These are phyloP conservation scores for Adelognathus sp. DNA, from an alignment of 2,888 invertebrate species.

Conservation along the genomic window DNA sequence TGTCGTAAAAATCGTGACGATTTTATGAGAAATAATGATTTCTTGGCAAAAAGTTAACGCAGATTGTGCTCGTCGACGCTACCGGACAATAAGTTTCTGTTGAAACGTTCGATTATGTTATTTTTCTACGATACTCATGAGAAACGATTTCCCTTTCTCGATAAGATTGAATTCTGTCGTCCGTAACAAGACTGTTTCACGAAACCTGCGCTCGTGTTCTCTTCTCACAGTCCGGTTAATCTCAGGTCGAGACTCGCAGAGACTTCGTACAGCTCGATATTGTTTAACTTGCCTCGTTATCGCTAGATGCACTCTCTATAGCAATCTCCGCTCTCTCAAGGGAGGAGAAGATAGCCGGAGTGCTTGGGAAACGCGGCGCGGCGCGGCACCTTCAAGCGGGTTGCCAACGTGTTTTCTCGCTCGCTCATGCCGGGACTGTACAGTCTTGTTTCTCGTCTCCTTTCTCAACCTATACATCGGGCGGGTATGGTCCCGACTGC, in stretches of 20 bases:
- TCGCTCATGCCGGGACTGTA: constrained; percentile 48
- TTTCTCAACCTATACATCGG: constrained; percentile 45
- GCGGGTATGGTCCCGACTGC: constrained; percentile 29
- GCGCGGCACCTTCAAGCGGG: constrained; percentile 39
- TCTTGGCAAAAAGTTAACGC: too few relatives aligned
- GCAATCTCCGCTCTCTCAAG: constrained; percentile 63
- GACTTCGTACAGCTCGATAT: constrained; percentile 79
- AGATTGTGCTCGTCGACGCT: too few relatives aligned
- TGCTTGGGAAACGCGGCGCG: constrained; percentile 37
- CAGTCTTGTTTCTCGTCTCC: constrained; percentile 55
- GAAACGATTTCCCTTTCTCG: neutral
- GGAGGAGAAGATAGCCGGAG: constrained; percentile 55
- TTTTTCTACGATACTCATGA: neutral
- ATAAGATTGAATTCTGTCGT: constrained; percentile 15
- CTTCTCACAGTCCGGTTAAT: constrained; percentile 71
- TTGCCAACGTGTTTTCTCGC: constrained; percentile 57
- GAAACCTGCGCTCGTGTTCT: constrained; percentile 25
- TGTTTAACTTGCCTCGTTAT: constrained; percentile 81
- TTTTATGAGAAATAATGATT: too few relatives aligned
- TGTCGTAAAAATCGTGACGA: too few relatives aligned
- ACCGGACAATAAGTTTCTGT: too few relatives aligned
- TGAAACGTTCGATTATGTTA: neutral
- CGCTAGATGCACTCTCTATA: constrained; percentile 80
- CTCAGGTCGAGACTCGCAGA: constrained; percentile 72
- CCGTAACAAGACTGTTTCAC: neutral